Evolutionary conservation across 2,113 vertebrate species (phyloP).

Genomic region (Alligator mississippiensis): DNA sequence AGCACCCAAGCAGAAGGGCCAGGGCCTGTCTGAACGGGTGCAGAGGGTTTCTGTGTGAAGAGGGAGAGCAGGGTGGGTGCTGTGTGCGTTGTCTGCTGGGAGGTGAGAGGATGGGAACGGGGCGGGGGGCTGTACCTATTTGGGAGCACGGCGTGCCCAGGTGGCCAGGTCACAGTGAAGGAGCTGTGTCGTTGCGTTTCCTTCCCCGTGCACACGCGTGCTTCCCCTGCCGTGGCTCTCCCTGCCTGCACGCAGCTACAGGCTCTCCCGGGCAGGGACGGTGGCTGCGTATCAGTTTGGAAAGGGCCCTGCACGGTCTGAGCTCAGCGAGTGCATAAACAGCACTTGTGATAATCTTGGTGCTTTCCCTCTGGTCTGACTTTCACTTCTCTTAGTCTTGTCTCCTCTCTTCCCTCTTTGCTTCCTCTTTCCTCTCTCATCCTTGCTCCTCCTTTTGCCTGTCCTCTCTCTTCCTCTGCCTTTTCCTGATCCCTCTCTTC

Average conservation of each 20-base stretch:
- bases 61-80: rapidly evolving
- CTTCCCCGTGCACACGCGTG: neutral
- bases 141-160: neutral
- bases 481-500: neutral
- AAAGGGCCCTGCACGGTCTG: neutral
- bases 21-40: too few relatives aligned
- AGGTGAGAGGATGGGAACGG: neutral
- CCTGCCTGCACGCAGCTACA: neutral
- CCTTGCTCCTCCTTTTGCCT: neutral
- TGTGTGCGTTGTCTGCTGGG: neutral
- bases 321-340: neutral
- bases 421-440: neutral
- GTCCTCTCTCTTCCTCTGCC: neutral
- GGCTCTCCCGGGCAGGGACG: neutral
- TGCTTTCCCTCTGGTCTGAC: neutral
- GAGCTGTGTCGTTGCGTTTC: neutral
- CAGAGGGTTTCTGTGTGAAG: neutral
- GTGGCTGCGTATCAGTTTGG: neutral
- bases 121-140: neutral
- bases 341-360: neutral
- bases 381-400: neutral
- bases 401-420: neutral
- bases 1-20: too few relatives aligned
- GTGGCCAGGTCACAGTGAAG: neutral
- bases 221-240: neutral